Conservation (phyloP, 2,113 vertebrate species). For the Etia nguti region DNA sequence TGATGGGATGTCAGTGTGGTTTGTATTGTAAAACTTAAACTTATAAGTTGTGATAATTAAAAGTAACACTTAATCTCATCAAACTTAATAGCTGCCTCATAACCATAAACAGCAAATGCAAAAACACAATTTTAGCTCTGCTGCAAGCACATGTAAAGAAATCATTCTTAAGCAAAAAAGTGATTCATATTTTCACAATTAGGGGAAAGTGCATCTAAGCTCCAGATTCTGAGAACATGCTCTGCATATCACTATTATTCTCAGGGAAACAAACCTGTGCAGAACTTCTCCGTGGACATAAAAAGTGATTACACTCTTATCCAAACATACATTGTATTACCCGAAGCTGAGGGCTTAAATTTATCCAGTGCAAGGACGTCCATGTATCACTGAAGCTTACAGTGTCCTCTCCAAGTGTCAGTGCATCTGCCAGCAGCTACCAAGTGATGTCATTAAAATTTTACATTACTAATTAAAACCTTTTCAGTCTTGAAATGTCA, state of each 20-base stretch:
- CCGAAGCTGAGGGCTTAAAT: neutral
- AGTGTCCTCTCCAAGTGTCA: neutral
- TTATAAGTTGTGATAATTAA: neutral
- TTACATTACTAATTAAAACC: neutral
- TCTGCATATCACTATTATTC: neutral
- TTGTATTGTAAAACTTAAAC: neutral
- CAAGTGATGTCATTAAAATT: neutral
- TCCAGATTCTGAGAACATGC: neutral
- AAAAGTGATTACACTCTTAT: neutral
- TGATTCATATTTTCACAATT: neutral
- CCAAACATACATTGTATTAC: too few species aligned
- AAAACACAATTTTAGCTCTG: neutral
- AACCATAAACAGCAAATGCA: neutral
- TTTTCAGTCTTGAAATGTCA: neutral
- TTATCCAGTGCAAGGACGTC: neutral
- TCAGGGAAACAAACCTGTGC: neutral
- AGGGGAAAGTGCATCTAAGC: neutral
- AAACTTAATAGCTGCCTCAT: neutral
- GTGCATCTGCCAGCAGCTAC: neutral
- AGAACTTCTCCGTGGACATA: neutral
- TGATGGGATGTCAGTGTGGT: neutral
- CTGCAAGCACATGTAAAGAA: neutral
- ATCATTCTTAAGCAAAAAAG: neutral
- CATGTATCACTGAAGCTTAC: neutral
- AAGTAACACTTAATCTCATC: neutral